A percentile compares a stretch with the other conserved stretches of the same genome.
Conservation (phyloP, 1,140 invertebrate species). For the Drosophila sulfurigaster region DNA sequence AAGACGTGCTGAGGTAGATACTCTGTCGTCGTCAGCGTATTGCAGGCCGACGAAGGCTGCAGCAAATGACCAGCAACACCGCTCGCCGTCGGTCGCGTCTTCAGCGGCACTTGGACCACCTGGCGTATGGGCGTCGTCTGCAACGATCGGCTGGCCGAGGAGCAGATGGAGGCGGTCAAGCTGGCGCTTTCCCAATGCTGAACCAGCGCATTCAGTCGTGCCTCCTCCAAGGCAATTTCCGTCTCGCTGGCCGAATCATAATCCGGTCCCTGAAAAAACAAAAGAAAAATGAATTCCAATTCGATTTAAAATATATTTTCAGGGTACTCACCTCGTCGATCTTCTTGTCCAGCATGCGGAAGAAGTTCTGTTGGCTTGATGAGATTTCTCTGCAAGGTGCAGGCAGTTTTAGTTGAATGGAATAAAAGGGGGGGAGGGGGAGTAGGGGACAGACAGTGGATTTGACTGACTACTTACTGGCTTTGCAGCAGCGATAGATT, state of each 20-base stretch:
- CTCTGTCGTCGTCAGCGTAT: slow-evolving; percentile 63
- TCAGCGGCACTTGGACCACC: slow-evolving; percentile 72
- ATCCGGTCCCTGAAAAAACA: slow-evolving; percentile 88
- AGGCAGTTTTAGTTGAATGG: slow-evolving; percentile 53
- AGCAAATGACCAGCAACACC: slow-evolving; percentile 46
- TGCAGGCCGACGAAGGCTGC: slow-evolving; percentile 57
- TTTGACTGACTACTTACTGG: slow-evolving; percentile 71
- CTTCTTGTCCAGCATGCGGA: slow-evolving; percentile 95
- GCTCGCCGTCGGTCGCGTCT: slow-evolving; percentile 44
- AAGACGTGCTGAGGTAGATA: slow-evolving; percentile 79
- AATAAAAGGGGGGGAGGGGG: slow-evolving; percentile 30
- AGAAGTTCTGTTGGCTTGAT: slow-evolving; percentile 94
- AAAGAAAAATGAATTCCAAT: too few species aligned
- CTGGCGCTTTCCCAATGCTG: slow-evolving; percentile 88
- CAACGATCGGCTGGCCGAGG: slow-evolving; percentile 82
- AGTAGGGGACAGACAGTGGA: slow-evolving; percentile 1
- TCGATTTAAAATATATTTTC: too few species aligned
- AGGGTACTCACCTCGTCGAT: slow-evolving; percentile 91
- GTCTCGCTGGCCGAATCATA: slow-evolving; percentile 89
- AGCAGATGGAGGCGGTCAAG: slow-evolving; percentile 85
- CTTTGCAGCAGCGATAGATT: slow-evolving; percentile 83
- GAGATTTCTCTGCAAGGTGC: slow-evolving; percentile 91
- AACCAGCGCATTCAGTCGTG: slow-evolving; percentile 86
- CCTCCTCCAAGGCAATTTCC: slow-evolving; percentile 87
- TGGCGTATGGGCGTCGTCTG: slow-evolving; percentile 83